These are phyloP conservation scores for Philereme vetulata DNA, from an alignment of 2,888 invertebrate genomes.

Conservation along the genomic window DNA sequence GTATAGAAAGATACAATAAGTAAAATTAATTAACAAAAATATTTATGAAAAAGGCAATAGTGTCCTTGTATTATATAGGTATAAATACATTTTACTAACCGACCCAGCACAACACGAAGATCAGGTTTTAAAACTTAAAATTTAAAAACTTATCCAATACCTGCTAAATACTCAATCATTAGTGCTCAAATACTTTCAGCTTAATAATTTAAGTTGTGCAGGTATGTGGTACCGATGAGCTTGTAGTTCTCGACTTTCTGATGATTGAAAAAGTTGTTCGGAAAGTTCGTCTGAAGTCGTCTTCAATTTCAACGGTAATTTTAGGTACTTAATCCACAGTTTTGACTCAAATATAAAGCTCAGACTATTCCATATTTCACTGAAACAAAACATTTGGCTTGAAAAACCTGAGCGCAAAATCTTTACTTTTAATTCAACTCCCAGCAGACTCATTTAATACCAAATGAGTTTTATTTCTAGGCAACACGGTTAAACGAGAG, in stretches of 20 bases:
- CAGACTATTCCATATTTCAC: conserved; percentile 8
- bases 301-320: conserved; percentile 14
- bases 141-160: not conserved
- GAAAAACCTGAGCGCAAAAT: conserved; percentile 17
- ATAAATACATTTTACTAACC: no score
- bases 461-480: conserved; percentile 28
- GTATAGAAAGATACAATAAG: no score
- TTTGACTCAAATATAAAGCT: no score
- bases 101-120: no score
- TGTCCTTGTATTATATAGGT: no score
- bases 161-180: not conserved
- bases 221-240: conserved; percentile 12
- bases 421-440: conserved; percentile 31
- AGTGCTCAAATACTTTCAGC: conserved; percentile 4
- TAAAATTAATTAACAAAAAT: no score
- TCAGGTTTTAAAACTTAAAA: not conserved
- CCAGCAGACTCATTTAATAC: conserved; percentile 25
- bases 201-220: conserved; percentile 10
- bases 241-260: conserved; percentile 26
- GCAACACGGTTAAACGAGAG: conserved; percentile 20
- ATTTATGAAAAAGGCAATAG: no score
- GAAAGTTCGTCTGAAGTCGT: conserved; percentile 16
- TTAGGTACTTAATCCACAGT: no score
- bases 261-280: conserved; percentile 34
- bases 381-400: conserved; percentile 12